Evolutionary conservation across 2,797 vertebrate genomes (phyloP).

Genomic region (Sparus aurata): DNA sequence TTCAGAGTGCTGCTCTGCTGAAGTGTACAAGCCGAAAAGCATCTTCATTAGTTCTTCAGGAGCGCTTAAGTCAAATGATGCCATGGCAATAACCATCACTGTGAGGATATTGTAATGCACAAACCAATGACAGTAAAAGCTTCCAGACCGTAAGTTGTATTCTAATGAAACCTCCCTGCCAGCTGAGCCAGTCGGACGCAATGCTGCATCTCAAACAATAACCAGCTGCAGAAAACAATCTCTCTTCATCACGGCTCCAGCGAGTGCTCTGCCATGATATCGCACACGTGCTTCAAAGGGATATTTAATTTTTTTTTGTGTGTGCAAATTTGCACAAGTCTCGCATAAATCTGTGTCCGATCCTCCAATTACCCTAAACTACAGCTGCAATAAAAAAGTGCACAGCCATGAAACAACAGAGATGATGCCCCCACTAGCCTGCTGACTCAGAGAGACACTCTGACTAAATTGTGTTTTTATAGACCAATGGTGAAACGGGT

Average conservation of each 20-base stretch:
- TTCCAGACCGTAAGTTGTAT: slow-evolving; percentile 45
- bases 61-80: slow-evolving; percentile 57
- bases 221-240: slow-evolving; percentile 43
- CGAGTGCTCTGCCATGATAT: slow-evolving; percentile 20
- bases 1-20: slow-evolving; percentile 24
- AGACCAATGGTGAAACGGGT: slow-evolving; percentile 14
- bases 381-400: slow-evolving; percentile 39
- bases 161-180: slow-evolving; percentile 70
- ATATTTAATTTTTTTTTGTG: slow-evolving; percentile 26
- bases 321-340: slow-evolving; percentile 28
- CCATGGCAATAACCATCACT: slow-evolving; percentile 54
- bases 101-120: slow-evolving; percentile 49
- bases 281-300: slow-evolving; percentile 20
- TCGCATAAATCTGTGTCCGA: slow-evolving; percentile 23
- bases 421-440: not conserved
- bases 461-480: slow-evolving; percentile 34
- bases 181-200: slow-evolving; percentile 57
- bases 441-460: slow-evolving; percentile 6
- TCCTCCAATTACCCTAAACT: slow-evolving; percentile 29
- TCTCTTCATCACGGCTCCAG: slow-evolving; percentile 46
- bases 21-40: slow-evolving; percentile 37
- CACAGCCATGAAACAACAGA: slow-evolving; percentile 18
- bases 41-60: slow-evolving; percentile 55
- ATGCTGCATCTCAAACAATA: slow-evolving; percentile 51
- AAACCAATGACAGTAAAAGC: slow-evolving; percentile 58